Evolutionary conservation across 2,797 vertebrate genomes (phyloP), one percentile per base, ranked within the genome.

Genomic region (Pangasius mekongensis): DNA sequence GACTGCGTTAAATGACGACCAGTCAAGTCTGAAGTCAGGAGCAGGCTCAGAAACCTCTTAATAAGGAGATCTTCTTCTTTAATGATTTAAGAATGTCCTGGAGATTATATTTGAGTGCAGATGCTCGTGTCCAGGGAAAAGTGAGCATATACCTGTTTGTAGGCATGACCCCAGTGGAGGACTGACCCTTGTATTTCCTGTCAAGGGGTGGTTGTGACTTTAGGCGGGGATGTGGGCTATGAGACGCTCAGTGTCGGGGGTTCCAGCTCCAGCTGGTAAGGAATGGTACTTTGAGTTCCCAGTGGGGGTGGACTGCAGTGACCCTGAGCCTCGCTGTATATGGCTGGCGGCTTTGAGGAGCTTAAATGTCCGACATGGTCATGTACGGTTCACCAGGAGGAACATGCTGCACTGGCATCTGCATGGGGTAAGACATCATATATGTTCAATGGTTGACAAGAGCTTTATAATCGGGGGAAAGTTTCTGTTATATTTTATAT

Each of bases 231-330:
- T 92, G 91, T 86, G 86, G 82, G 82, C 86, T 11, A 20, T 85
- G 43, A 87, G 74, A 67, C 89, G 5, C 27, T 67, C 56, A 9
- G 33, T 82, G 62, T 85, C 74, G 73, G 87, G 91, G 0, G 93
- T 94, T 80, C 95, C 94, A 62, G 94, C 95, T 88, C 95, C 95
- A 9, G 89, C 90, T 47, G 96, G 93, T 90, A 93, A 94, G 0
- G 94, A 95, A 91, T 98, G 98, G 97, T 91, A 91, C 24, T 97
- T 97, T 89, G 97, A 97, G 90, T 95, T 95, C 7, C 96, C 97
- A 2, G 96, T 99, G 2, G 98, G 98, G 7, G 97, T 99, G 94
- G 98, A 99, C 93, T 99, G 98, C 92, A 97, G 97, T 54, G 94
- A 95, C 22, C 96, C 97, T 0, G 97, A 98, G 93, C 98, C 98